A percentile compares a stretch with the other conserved stretches of the same genome.
These are phyloP conservation scores for Coelopa pilipes DNA, from an alignment of 2,888 invertebrate species.

Conservation along the genomic window DNA sequence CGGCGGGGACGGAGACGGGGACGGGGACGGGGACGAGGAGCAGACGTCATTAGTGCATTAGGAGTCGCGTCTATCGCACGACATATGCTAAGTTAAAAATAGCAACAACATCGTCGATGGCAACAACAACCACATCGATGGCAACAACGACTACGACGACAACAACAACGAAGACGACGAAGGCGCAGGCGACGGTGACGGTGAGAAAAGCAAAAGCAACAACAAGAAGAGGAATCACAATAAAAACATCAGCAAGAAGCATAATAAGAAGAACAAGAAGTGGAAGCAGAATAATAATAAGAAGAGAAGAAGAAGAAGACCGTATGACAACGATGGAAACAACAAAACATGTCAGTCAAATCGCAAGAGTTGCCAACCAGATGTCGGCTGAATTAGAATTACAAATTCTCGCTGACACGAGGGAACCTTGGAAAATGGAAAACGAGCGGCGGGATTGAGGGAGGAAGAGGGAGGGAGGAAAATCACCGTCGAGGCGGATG, in stretches of 20 bases:
- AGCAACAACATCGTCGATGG: not conserved
- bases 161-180: too few relatives aligned
- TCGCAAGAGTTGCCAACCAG: constrained; percentile 19
- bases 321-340: not conserved
- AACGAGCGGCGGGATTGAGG: too few relatives aligned
- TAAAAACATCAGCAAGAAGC: not conserved
- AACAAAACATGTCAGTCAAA: constrained; percentile 20
- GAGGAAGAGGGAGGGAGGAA: not conserved
- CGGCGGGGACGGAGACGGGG: too few relatives aligned
- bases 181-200: too few relatives aligned
- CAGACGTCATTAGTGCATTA: too few relatives aligned
- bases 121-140: not conserved
- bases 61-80: too few relatives aligned
- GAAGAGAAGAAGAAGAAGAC: constrained; percentile 14
- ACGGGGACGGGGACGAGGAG: too few relatives aligned
- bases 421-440: not conserved
- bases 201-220: not conserved
- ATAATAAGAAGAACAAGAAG: too few relatives aligned
- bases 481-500: not conserved
- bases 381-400: constrained; percentile 35
- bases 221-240: not conserved
- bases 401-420: constrained; percentile 16
- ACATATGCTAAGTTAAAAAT: too few relatives aligned
- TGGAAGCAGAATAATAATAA: too few relatives aligned
- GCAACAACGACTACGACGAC: not conserved